phyloP scores from a whole-genome alignment of 2,888 invertebrate species.

The Latrodectus elegans region DNA sequence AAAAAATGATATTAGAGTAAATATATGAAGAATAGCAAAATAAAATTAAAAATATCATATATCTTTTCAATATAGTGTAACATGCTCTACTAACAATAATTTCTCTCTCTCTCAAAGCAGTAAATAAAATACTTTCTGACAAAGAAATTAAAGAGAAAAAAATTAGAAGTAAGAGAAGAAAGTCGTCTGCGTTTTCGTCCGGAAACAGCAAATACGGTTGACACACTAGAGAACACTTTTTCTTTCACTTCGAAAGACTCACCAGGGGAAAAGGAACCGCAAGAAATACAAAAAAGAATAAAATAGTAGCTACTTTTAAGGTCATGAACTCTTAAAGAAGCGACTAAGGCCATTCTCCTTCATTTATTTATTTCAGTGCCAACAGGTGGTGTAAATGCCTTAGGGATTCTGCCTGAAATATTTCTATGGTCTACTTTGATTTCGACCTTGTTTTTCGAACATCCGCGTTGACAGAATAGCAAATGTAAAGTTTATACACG shows the following conservation, averaged over 20 bases:
- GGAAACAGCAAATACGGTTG: not conserved
- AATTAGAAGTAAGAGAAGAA: not conserved
- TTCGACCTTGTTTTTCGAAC: slow-evolving; percentile 31
- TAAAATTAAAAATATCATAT: too few species aligned
- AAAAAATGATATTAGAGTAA: too few species aligned
- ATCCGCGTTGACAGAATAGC: too few species aligned
- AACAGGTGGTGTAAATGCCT: slow-evolving; percentile 56
- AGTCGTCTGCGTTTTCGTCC: not conserved
- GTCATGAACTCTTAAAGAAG: slow-evolving; percentile 47
- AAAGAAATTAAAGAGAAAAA: not conserved
- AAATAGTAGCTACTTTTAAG: slow-evolving; percentile 9
- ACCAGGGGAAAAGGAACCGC: not conserved
- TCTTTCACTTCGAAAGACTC: slow-evolving; percentile 2
- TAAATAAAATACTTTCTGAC: too few species aligned
- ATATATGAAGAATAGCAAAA: too few species aligned
- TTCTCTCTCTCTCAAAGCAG: too few species aligned
- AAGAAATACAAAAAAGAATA: not conserved
- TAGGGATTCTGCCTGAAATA: slow-evolving; percentile 19
- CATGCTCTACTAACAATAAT: too few species aligned
- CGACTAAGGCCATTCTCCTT: slow-evolving; percentile 29
- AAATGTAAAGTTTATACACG: too few species aligned
- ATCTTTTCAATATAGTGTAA: too few species aligned
- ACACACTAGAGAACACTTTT: slow-evolving; percentile 7
- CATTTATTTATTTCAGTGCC: slow-evolving; percentile 33
- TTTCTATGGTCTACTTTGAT: slow-evolving; percentile 40